Conservation (phyloP, 2,797 vertebrate species). For the Pipistrellus kuhlii region DNA sequence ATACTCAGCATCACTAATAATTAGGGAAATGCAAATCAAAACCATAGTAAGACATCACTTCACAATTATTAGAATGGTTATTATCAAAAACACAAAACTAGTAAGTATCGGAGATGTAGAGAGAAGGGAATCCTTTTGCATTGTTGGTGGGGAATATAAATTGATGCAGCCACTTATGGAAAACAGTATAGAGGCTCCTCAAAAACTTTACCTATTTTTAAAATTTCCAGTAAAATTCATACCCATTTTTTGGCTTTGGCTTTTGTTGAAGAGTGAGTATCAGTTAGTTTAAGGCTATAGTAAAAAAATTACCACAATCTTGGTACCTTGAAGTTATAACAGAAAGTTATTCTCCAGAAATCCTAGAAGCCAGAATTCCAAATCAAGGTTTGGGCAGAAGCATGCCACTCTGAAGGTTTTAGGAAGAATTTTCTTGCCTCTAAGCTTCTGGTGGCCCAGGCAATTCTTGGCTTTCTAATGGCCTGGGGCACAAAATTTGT, state of each 20-base stretch:
- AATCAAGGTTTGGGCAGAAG: background rate
- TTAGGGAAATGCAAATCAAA: background rate
- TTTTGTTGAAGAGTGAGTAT: too few species aligned
- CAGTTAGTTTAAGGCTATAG: background rate
- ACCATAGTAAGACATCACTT: background rate
- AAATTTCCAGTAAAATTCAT: background rate
- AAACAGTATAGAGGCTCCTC: background rate
- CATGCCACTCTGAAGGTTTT: background rate
- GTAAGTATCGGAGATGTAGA: background rate
- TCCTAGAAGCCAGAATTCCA: background rate
- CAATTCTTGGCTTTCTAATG: too few species aligned
- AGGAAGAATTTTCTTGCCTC: background rate
- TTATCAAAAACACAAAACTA: background rate
- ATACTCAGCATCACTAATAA: background rate
- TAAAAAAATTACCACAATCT: background rate
- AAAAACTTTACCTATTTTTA: background rate
- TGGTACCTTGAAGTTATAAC: background rate
- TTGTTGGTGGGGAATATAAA: background rate
- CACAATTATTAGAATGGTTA: background rate
- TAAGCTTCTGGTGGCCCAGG: background rate
- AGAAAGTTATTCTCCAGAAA: background rate
- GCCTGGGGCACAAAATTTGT: too few species aligned
- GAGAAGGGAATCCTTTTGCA: background rate
- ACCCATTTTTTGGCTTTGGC: background rate
- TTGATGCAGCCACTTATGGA: too few species aligned